Conservation (phyloP, 2,113 vertebrate genomes). For the Nycticorax nycticorax region DNA sequence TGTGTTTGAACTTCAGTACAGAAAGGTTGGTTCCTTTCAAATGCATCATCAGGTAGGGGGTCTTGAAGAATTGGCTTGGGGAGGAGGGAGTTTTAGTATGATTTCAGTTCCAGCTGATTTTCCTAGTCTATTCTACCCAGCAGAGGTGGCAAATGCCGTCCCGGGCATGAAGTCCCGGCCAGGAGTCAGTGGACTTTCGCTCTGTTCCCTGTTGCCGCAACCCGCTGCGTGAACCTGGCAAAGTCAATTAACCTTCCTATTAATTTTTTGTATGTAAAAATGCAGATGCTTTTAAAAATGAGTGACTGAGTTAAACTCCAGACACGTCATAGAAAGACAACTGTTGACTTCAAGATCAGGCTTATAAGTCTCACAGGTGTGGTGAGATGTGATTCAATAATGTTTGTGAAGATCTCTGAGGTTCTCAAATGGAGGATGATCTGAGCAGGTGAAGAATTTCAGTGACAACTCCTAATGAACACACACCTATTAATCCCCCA, state of each 20-base stretch:
- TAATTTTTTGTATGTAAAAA: background rate
- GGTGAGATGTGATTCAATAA: background rate
- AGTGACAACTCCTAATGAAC: background rate
- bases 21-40: background rate
- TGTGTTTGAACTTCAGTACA: background rate
- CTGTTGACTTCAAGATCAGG: background rate
- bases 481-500: background rate
- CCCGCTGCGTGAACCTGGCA: background rate
- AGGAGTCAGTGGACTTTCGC: background rate
- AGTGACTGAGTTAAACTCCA: background rate
- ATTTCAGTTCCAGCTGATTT: background rate
- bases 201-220: background rate
- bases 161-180: background rate
- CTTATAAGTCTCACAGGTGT: background rate
- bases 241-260: background rate
- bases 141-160: background rate
- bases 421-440: background rate
- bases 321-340: background rate
- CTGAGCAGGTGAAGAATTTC: background rate
- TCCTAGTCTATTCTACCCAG: background rate
- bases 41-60: background rate
- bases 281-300: background rate
- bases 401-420: background rate
- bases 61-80: background rate
- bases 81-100: background rate